A percentile compares a stretch with the other conserved stretches of the same genome.
Conservation (phyloP, 2,797 vertebrate species). For the Sebastes variabilis region DNA sequence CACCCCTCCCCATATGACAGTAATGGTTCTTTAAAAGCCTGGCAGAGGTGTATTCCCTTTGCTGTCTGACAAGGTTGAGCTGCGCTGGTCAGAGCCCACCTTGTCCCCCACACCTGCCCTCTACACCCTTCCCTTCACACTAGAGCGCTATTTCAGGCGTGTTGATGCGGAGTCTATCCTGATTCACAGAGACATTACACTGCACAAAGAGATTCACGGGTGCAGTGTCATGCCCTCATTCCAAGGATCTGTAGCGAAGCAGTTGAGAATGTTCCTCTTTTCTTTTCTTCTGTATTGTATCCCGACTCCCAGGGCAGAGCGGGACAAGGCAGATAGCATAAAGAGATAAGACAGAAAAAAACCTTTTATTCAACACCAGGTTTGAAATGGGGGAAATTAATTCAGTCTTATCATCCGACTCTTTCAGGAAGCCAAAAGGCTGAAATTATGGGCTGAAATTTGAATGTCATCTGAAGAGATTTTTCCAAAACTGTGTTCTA, state of each 20-base stretch:
- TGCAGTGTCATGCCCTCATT: conserved; percentile 56
- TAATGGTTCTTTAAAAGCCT: conserved; percentile 74
- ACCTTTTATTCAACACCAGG: conserved; percentile 51
- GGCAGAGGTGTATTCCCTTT: conserved; percentile 57
- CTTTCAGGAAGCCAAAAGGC: conserved; percentile 35
- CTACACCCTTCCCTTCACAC: conserved; percentile 8
- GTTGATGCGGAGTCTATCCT: conserved; percentile 37
- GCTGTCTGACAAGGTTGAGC: conserved; percentile 59
- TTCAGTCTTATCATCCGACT: conserved; percentile 48
- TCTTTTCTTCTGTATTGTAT: conserved; percentile 43
- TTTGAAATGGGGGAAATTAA: conserved; percentile 65
- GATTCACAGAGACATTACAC: conserved; percentile 55
- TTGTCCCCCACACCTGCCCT: conserved; percentile 27
- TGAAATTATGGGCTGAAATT: neutral
- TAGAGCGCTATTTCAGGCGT: conserved; percentile 40
- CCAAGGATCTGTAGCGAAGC: conserved; percentile 47
- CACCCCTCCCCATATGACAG: conserved; percentile 56
- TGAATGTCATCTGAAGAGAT: neutral
- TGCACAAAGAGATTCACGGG: conserved; percentile 46
- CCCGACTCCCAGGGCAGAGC: conserved; percentile 31
- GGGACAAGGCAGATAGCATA: conserved; percentile 38
- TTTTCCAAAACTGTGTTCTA: conserved; percentile 9
- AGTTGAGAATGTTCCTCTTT: conserved; percentile 41
- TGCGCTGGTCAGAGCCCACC: conserved; percentile 40
- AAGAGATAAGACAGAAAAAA: conserved; percentile 56